phyloP scores from a whole-genome alignment of 2,888 invertebrate species.

The Rhaphigaster nebulosa region DNA sequence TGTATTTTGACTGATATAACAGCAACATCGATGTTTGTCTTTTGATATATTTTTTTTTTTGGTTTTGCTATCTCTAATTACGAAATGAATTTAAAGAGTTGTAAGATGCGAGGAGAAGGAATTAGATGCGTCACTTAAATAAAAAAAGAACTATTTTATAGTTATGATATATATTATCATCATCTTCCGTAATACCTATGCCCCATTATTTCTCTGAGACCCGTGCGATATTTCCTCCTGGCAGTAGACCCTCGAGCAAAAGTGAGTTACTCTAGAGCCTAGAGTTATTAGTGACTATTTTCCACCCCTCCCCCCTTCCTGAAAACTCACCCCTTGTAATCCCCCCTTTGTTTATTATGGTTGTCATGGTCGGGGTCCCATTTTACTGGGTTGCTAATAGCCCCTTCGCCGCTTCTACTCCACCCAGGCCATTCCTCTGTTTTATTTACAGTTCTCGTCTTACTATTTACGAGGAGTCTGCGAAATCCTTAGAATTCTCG shows the following conservation, averaged over 20 bases:
- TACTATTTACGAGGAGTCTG: background rate
- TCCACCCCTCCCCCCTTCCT: background rate
- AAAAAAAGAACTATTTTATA: no score
- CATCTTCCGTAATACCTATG: background rate
- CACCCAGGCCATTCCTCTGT: background rate
- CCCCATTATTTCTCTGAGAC: background rate
- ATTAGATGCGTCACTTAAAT: no score
- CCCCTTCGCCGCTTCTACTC: background rate
- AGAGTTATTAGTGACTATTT: constrained; percentile 23
- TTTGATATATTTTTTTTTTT: no score
- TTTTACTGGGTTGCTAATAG: background rate
- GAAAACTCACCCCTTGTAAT: background rate
- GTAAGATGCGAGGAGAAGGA: no score
- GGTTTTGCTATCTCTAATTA: no score
- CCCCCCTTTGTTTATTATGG: constrained; percentile 37
- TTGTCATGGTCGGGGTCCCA: constrained; percentile 16
- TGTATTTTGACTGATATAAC: no score
- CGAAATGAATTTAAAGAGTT: no score
- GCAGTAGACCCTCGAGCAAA: background rate
- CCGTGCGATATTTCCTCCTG: background rate
- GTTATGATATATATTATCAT: no score
- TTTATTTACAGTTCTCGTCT: background rate
- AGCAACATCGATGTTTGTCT: no score
- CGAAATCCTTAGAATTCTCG: background rate
- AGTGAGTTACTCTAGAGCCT: background rate